phyloP scores from a whole-genome alignment of 2,113 vertebrate genomes.

The Phaetusa simplex region DNA sequence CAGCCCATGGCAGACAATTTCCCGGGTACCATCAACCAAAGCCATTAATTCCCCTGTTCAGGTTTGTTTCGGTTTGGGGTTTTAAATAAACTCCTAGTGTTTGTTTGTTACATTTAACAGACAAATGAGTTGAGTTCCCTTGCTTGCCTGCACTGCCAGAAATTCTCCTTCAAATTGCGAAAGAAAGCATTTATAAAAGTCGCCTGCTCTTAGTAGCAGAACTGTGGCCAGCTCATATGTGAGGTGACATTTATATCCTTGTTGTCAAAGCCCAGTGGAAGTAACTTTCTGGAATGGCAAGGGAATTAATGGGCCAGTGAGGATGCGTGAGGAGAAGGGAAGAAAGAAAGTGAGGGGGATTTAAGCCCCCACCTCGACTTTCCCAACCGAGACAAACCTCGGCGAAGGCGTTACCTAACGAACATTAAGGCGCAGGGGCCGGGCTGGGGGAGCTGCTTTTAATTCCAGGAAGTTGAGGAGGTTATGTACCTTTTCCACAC shows the following conservation, averaged over 20 bases:
- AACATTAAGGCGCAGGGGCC: neutral
- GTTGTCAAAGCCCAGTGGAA: neutral
- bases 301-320: neutral
- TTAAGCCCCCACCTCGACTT: neutral
- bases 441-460: neutral
- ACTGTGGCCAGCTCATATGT: accelerated
- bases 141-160: neutral
- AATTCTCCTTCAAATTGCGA: neutral
- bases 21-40: neutral
- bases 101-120: neutral
- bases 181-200: neutral
- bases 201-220: neutral
- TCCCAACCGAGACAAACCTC: neutral
- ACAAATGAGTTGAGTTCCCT: neutral
- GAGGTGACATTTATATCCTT: neutral
- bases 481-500: neutral
- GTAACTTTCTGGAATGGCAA: neutral
- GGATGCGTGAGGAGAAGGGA: neutral
- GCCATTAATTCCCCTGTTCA: neutral
- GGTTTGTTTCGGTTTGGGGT: neutral
- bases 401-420: neutral
- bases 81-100: neutral
- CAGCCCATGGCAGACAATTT: neutral
- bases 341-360: neutral
- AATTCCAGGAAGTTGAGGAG: neutral